These are phyloP conservation scores for Entomyzon cyanotis DNA, from an alignment of 2,113 vertebrate genomes.

Conservation along the genomic window DNA sequence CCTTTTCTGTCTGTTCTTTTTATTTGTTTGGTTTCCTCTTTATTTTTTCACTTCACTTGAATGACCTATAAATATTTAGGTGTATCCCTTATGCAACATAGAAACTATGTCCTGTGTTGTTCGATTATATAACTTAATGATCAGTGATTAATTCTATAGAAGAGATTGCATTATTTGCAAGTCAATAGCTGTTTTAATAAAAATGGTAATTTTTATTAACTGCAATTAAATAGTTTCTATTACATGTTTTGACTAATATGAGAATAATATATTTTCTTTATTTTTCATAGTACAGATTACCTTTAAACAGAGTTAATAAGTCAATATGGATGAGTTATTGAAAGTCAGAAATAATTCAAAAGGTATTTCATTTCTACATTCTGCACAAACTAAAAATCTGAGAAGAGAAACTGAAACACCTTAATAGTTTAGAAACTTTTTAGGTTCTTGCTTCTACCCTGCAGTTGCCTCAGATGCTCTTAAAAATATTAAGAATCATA, in stretches of 20 bases:
- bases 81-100: neutral
- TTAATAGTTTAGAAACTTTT: neutral
- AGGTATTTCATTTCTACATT: neutral
- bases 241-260: neutral
- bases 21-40: neutral
- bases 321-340: neutral
- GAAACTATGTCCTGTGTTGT: neutral
- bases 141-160: neutral
- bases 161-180: neutral
- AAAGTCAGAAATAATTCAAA: neutral
- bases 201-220: neutral
- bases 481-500: constrained; percentile 35
- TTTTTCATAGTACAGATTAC: neutral
- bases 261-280: neutral
- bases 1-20: neutral
- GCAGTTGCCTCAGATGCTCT: neutral
- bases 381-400: neutral
- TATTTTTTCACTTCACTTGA: neutral
- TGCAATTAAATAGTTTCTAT: neutral
- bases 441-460: neutral
- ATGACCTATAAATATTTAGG: neutral
- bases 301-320: neutral
- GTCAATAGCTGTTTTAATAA: neutral
- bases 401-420: neutral
- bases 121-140: neutral